Evolutionary conservation across 2,113 vertebrate species (phyloP).

Genomic region (Amphiprion ocellaris): DNA sequence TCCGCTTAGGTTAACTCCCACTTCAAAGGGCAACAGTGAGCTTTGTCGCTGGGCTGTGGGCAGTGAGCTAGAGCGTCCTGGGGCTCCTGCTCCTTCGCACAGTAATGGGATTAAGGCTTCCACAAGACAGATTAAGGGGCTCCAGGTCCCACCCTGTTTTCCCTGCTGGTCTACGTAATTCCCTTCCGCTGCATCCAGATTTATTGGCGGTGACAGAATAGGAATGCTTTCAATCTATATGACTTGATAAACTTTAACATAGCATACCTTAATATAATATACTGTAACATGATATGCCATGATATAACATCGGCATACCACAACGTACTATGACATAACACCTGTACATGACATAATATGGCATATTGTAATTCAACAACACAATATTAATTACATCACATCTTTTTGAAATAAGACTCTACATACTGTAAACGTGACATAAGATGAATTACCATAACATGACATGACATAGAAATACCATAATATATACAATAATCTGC

Average conservation of each 20-base stretch:
- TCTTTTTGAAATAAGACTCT: no score
- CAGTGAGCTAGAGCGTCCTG: conserved; percentile 68
- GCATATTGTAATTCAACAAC: not conserved
- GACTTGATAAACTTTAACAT: not conserved
- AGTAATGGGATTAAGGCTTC: conserved; percentile 77
- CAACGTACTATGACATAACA: not conserved
- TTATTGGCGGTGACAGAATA: conserved; percentile 50
- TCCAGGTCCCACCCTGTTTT: conserved; percentile 64
- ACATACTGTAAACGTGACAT: not conserved
- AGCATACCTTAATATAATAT: not conserved
- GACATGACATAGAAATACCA: not conserved
- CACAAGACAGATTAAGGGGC: conserved; percentile 76
- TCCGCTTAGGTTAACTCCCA: conserved; percentile 65
- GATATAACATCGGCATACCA: not conserved
- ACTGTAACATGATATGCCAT: no score
- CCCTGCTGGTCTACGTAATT: conserved; percentile 64
- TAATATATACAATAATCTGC: not conserved
- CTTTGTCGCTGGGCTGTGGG: conserved; percentile 60
- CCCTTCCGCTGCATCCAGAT: conserved; percentile 45
- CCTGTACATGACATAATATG: not conserved
- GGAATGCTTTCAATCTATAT: conserved; percentile 29
- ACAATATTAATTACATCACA: not conserved
- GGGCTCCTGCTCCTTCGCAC: conserved; percentile 59
- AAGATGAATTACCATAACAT: not conserved
- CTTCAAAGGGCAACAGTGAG: conserved; percentile 65